phyloP scores from a whole-genome alignment of 1,140 invertebrate genomes.

The Matsumurasca onukii region DNA sequence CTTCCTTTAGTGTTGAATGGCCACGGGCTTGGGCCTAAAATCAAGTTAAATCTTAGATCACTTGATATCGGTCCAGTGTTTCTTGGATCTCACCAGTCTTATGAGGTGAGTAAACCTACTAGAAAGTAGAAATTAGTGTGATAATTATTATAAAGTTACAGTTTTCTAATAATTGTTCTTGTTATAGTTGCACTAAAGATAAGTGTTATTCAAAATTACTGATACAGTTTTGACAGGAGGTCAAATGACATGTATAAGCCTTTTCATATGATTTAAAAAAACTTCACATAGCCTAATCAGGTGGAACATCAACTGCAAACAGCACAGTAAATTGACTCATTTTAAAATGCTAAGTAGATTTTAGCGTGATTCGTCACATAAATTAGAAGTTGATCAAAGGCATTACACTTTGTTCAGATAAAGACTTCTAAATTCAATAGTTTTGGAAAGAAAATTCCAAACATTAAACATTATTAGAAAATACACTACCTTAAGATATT shows the following conservation, averaged over 20 bases:
- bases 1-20: background rate
- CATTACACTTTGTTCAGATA: too few relatives aligned
- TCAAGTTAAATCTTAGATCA: background rate
- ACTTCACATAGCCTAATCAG: too few relatives aligned
- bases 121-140: background rate
- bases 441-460: too few relatives aligned
- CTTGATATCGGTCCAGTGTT: conserved; percentile 10
- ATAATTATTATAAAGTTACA: background rate
- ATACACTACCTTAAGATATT: background rate
- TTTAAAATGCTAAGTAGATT: too few relatives aligned
- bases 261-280: background rate
- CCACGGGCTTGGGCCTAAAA: background rate
- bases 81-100: background rate
- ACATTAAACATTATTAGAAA: too few relatives aligned
- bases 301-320: too few relatives aligned
- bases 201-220: background rate
- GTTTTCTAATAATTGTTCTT: background rate
- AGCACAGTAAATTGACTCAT: too few relatives aligned
- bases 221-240: background rate
- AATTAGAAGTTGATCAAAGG: too few relatives aligned
- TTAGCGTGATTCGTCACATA: too few relatives aligned
- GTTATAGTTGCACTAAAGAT: background rate
- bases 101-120: conserved; percentile 12
- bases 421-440: too few relatives aligned
- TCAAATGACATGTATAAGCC: background rate